Evolutionary conservation across 64 coral and sea anemone genomes (phyloP).

Genomic region (Actinia tenebrosa): DNA sequence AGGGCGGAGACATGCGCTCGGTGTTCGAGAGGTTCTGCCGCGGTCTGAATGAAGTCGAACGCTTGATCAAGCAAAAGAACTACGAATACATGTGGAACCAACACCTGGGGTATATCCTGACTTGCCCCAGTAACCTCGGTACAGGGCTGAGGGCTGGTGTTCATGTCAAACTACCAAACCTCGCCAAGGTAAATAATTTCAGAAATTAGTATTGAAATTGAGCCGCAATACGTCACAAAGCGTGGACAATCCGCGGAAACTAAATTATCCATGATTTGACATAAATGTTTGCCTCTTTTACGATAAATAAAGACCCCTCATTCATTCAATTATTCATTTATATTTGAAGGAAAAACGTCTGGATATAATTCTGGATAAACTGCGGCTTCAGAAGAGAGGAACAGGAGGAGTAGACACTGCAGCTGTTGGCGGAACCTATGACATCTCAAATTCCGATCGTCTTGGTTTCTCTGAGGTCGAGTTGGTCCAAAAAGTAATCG

Average conservation of each 20-base stretch:
- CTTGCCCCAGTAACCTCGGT: constrained; percentile 92
- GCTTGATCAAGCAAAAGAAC: constrained; percentile 84
- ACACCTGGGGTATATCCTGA: constrained; percentile 92
- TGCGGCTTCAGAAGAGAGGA: constrained; percentile 89
- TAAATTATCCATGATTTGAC: background rate
- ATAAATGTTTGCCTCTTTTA: no score
- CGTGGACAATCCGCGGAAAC: background rate
- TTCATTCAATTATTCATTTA: no score
- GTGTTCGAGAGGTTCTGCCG: constrained; percentile 92
- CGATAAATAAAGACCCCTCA: no score
- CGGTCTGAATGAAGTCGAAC: constrained; percentile 90
- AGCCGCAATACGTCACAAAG: background rate
- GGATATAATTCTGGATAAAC: constrained; percentile 65
- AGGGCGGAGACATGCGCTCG: constrained; percentile 86
- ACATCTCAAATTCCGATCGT: constrained; percentile 97
- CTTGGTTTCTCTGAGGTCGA: constrained; percentile 96
- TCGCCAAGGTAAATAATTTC: constrained; percentile 47
- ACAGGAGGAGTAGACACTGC: constrained; percentile 98
- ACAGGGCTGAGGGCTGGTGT: constrained; percentile 95
- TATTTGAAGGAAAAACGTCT: constrained; percentile 59
- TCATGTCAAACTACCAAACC: constrained; percentile 92
- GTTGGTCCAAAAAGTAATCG: constrained; percentile 90
- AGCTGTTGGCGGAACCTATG: constrained; percentile 78
- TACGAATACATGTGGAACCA: constrained; percentile 98
- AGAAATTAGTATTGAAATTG: background rate